Evolutionary conservation across 2,888 invertebrate genomes (phyloP).

Genomic region (Slavum lentiscoides): DNA sequence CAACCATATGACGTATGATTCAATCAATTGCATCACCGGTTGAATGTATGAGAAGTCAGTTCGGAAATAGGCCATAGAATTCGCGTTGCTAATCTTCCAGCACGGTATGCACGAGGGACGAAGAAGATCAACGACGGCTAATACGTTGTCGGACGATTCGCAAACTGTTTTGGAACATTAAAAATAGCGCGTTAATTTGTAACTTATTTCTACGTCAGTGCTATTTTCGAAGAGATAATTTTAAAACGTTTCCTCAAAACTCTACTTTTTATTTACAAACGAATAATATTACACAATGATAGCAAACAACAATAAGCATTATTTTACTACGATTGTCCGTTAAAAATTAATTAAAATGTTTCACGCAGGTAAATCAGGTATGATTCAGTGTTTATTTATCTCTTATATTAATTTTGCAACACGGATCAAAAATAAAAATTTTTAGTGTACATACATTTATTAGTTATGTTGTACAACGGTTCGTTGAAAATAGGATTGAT

Average conservation of each 20-base stretch:
- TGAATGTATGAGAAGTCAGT: constrained; percentile 36
- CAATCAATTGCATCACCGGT: constrained; percentile 18
- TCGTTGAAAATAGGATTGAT: constrained; percentile 25
- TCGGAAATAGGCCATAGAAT: constrained; percentile 27
- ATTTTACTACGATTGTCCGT: no score
- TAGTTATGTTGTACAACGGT: not conserved
- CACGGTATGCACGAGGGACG: constrained; percentile 23
- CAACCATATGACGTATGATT: constrained; percentile 36
- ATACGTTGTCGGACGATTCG: not conserved
- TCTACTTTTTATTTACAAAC: no score
- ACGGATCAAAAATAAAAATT: no score
- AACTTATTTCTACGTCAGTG: no score
- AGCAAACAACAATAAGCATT: no score
- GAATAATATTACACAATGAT: no score
- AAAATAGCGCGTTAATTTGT: not conserved
- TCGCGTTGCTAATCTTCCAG: constrained; percentile 34
- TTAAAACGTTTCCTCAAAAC: no score
- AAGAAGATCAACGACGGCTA: constrained; percentile 25
- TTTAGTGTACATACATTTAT: constrained; percentile 29
- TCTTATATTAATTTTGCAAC: no score
- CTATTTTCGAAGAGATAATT: no score
- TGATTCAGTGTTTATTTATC: no score
- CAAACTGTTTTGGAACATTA: constrained; percentile 25
- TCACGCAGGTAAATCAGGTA: no score
- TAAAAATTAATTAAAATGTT: no score